Evolutionary conservation across 1,140 invertebrate genomes (phyloP).

Genomic region (Drosophila trapezifrons): DNA sequence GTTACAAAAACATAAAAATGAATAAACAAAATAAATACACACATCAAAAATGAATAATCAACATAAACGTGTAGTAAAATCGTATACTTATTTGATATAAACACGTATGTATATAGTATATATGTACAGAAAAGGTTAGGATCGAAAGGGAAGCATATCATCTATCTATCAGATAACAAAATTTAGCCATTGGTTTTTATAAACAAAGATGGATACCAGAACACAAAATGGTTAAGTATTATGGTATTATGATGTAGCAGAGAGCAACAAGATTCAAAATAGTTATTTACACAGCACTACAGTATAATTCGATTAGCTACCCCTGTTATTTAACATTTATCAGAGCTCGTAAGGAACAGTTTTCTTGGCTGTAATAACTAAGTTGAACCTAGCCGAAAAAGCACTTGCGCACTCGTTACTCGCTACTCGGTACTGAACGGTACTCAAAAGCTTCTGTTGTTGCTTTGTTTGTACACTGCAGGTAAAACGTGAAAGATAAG

Average conservation of each 20-base stretch:
- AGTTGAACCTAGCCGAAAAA: no score
- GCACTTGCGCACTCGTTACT: no score
- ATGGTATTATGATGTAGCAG: neutral
- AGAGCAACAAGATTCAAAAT: slow-evolving; percentile 1
- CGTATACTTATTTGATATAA: slow-evolving; percentile 28
- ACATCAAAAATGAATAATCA: slow-evolving; percentile 43
- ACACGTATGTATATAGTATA: slow-evolving; percentile 31
- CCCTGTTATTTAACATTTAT: neutral
- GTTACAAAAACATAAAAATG: slow-evolving; percentile 80
- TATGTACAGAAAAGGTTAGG: slow-evolving; percentile 15
- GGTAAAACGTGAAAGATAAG: no score
- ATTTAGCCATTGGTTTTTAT: slow-evolving; percentile 11
- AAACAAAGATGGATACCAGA: slow-evolving; percentile 2
- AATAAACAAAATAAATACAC: slow-evolving; percentile 70
- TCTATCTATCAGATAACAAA: slow-evolving; percentile 11
- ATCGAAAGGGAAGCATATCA: slow-evolving; percentile 18
- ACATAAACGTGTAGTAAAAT: slow-evolving; percentile 23
- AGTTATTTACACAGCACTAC: neutral
- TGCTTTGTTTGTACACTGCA: no score
- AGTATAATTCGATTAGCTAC: slow-evolving; percentile 4
- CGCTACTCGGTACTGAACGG: no score
- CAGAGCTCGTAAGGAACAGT: no score
- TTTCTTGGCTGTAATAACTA: no score
- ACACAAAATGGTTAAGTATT: slow-evolving; percentile 7
- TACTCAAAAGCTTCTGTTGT: no score